Evolutionary conservation across 2,113 vertebrate genomes (phyloP).

Genomic region (Halichoeres trimaculatus): DNA sequence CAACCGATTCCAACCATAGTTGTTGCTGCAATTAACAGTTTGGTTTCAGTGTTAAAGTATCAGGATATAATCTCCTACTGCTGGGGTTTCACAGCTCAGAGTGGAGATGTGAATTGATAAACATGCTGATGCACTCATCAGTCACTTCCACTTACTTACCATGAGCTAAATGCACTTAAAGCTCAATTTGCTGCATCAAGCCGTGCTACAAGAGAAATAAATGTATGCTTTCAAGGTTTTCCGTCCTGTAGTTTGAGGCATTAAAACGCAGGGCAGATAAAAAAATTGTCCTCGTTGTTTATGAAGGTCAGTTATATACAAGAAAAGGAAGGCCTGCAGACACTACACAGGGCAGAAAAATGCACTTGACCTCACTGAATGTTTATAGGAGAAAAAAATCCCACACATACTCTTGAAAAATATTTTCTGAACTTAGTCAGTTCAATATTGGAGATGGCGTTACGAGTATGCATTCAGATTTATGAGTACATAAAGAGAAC

Average conservation of each 20-base stretch:
- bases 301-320: neutral
- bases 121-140: neutral
- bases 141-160: neutral
- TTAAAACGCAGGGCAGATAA: too few relatives aligned
- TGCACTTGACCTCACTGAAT: too few relatives aligned
- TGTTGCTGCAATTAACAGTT: too few relatives aligned
- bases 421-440: too few relatives aligned
- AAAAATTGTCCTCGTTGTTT: too few relatives aligned
- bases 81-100: neutral
- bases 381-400: too few relatives aligned
- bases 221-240: neutral
- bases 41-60: neutral
- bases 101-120: neutral
- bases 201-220: neutral
- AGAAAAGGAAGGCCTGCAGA: neutral
- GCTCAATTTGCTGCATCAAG: neutral
- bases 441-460: too few relatives aligned
- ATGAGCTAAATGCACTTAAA: neutral
- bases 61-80: too few relatives aligned
- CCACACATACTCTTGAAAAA: too few relatives aligned
- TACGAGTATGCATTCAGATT: neutral
- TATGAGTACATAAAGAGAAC: neutral
- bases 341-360: neutral
- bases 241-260: neutral
- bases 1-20: too few relatives aligned